Evolutionary conservation across 37 sponge, comb jelly and placozoan genomes (phyloP), one percentile per base, ranked within the genome.

Genomic region (Oopsacas minuta): DNA sequence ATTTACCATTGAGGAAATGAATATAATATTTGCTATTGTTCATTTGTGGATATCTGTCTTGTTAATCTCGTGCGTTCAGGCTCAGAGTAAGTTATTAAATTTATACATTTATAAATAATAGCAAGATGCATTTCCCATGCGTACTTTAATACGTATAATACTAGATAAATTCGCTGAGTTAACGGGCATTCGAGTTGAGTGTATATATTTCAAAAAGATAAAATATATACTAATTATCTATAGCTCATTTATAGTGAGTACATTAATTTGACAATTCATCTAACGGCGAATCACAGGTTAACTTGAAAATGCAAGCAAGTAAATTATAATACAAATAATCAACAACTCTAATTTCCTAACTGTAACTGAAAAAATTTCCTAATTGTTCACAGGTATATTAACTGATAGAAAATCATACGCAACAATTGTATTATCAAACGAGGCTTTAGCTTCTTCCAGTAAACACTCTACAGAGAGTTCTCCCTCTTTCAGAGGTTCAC

Each of bases 401-500:
- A 61, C 75, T 12, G 75, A 25, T 5, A 61, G 22, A 5, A 61
- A 61, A 61, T 61, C 75, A 61, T 61, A 34, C 30, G 75, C 75
- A 25, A 61, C 30, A 7, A 61, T 3, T 3, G 28, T 34, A 61
- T 61, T n/a, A 61, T 61, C 75, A 61, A 61, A 61, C 5, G 20
- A 25, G 7, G 20, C 32, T 12, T 61, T 61, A 10, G 75, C 75
- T 61, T 61, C 75, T 34, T 61, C 75, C 7, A 61, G 30, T 61
- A 61, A 34, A 61, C 22, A 61, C 1, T 61, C 28, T 3, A 34
- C 75, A 20, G 75, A 61, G 28, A 61, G 75, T 61, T 61, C 75
- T 61, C 75, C 75, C 7, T 61, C 75, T n/a, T 61, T 61, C 28
- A 61, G 28, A 20, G 75, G 75, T 8, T 86, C 89, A 12, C 83